Base-by-base conservation (phyloP, 2,113 vertebrate genomes). In the Stegastes partitus region DNA sequence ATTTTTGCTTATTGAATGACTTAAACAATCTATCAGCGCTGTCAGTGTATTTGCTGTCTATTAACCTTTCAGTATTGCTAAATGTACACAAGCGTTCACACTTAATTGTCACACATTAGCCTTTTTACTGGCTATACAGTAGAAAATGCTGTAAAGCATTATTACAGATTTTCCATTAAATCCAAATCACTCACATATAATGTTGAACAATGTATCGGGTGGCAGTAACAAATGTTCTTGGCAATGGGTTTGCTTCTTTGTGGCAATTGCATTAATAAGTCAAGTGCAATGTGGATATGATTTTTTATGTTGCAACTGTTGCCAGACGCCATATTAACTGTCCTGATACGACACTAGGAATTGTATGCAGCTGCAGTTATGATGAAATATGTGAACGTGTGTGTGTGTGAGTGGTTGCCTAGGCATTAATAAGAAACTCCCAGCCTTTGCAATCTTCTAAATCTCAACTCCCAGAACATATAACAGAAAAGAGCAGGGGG, bases 401-500 rank as follows among this genome's bases (percentile, higher is more conserved):
- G 31, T 31, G 31, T 34, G 44, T 11, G 2, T 45, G 25, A 58
- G 55, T 18, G 59, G 49, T 2, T 74, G 61, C 76, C 9, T 61
- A 26, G 63, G 47, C 57, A 26, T 47, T 53, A 72, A 64, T 3
- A 22, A n/a, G 2, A 47, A 61, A 23, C 53, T 47, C 22, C 10
- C 5, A 4, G 59, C 65, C 25, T 19, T 65, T 64, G 22, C 28
- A 77, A 77, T 76, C 61, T 26, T 14, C 57, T 9, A 19, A 81
- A 85, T 74, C 65, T 71, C 56, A 68, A 68, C 64, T 68, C 70
- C 31, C 61, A 57, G 37, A 81, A 56, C 18, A 10, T 23, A 66
- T 62, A 71, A 66, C 28, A 61, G 42, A 65, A n/a, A 9, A 16
- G 56, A 71, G 75, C 51, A 15, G 9, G 61, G 49, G n/a, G 56